Evolutionary conservation across 2,113 vertebrate genomes (phyloP).

Genomic region (Epinephelus fuscoguttatus): DNA sequence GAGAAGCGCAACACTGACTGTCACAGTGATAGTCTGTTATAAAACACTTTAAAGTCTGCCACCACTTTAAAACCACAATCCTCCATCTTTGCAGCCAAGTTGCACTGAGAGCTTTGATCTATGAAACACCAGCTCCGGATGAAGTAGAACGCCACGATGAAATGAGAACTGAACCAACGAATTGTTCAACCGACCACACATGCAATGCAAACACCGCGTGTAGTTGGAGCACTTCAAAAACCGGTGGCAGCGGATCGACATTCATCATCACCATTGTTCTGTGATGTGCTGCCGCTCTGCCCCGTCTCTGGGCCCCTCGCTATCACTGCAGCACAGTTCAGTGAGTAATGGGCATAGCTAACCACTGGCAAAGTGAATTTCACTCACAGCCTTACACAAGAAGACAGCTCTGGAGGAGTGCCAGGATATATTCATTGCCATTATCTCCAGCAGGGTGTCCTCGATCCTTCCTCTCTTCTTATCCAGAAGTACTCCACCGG

Average conservation of each 20-base stretch:
- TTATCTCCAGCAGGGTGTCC: constrained; percentile 62
- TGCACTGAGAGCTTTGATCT: constrained; percentile 22
- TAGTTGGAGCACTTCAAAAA: constrained; percentile 47
- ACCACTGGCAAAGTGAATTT: constrained; percentile 76
- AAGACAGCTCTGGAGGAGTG: constrained; percentile 63
- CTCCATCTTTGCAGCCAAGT: constrained; percentile 11
- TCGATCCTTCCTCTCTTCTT: constrained; percentile 54
- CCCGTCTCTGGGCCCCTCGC: constrained; percentile 56
- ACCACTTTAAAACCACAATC: constrained; percentile 15
- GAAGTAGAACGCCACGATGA: constrained; percentile 12
- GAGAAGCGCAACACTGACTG: constrained; percentile 41
- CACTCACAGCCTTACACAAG: constrained; percentile 60
- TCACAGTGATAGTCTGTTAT: constrained; percentile 31
- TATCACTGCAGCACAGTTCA: constrained; percentile 68
- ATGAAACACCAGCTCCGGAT: constrained; percentile 15
- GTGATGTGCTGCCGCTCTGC: constrained; percentile 52
- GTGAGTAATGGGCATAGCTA: constrained; percentile 71
- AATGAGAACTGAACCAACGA: constrained; percentile 3
- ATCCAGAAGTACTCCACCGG: constrained; percentile 42
- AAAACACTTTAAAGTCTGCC: constrained; percentile 39
- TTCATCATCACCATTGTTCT: constrained; percentile 59
- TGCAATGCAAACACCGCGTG: constrained; percentile 32
- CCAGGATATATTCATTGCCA: constrained; percentile 62
- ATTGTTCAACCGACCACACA: constrained; percentile 46
- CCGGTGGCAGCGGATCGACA: constrained; percentile 34